Evolutionary conservation across 2,797 vertebrate species (phyloP).

Genomic region (Trachops cirrhosus): DNA sequence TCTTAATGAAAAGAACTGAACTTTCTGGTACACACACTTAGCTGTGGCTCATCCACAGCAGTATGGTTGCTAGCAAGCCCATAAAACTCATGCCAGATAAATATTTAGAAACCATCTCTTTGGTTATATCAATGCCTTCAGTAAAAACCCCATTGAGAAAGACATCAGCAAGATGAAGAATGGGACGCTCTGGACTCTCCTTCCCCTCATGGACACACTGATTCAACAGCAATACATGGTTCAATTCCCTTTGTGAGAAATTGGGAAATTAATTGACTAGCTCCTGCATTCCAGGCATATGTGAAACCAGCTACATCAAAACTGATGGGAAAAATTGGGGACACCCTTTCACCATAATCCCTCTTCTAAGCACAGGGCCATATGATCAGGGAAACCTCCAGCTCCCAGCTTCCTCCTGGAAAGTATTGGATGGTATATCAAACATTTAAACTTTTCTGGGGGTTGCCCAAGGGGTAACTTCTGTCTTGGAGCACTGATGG

Average conservation of each 20-base stretch:
- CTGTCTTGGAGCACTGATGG: background rate
- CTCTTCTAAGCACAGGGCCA: background rate
- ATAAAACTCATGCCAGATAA: background rate
- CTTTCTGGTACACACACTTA: background rate
- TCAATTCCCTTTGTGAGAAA: background rate
- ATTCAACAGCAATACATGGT: background rate
- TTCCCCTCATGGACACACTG: background rate
- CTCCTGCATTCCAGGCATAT: background rate
- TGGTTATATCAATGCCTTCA: background rate
- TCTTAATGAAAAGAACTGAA: background rate
- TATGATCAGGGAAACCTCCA: background rate
- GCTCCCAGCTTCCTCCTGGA: background rate
- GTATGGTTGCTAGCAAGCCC: background rate
- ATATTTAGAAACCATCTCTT: background rate
- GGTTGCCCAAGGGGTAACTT: background rate
- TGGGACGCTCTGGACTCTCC: background rate
- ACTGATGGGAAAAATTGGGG: background rate
- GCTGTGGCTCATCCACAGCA: background rate
- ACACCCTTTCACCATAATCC: background rate
- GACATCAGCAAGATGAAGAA: background rate
- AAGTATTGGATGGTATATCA: background rate
- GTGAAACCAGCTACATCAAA: background rate
- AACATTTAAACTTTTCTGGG: background rate
- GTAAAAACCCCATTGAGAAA: background rate
- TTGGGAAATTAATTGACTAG: background rate